Conservation (phyloP, 2,797 vertebrate species). For the Sebastes hubbsi region DNA sequence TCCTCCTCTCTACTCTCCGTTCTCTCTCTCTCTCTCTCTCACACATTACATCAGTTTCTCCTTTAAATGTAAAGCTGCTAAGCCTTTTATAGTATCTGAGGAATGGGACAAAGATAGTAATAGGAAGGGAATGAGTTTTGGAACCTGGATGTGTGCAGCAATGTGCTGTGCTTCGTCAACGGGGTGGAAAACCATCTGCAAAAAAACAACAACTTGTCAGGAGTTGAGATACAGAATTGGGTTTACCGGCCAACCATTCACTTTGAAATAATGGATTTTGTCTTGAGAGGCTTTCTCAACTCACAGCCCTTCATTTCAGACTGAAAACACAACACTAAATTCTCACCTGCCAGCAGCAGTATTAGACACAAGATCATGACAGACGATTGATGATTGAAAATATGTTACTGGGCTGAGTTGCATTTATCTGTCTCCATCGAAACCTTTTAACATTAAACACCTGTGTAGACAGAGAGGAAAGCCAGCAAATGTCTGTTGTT, state of each 20-base stretch:
- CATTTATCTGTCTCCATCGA: not conserved
- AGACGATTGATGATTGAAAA: not conserved
- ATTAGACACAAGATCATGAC: not conserved
- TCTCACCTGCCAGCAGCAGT: not conserved
- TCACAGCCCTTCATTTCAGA: not conserved
- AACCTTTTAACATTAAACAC: not conserved
- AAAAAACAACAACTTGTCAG: not conserved
- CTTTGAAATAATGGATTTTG: not conserved
- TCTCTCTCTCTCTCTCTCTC: not conserved
- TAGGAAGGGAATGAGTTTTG: not conserved
- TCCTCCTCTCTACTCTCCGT: not conserved
- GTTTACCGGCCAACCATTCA: not conserved
- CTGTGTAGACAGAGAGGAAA: not conserved
- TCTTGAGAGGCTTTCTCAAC: not conserved
- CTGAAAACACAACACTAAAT: not conserved
- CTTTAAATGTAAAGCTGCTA: not conserved
- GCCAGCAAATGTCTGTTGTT: not conserved
- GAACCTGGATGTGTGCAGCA: not conserved
- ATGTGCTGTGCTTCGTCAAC: not conserved
- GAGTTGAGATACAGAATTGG: not conserved
- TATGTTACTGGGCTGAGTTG: not conserved
- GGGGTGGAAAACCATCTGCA: not conserved
- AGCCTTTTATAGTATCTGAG: not conserved
- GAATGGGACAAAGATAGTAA: not conserved
- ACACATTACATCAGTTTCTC: constrained; percentile 16